Conservation (phyloP, 2,797 vertebrate species). For the Coilia nasus region DNA sequence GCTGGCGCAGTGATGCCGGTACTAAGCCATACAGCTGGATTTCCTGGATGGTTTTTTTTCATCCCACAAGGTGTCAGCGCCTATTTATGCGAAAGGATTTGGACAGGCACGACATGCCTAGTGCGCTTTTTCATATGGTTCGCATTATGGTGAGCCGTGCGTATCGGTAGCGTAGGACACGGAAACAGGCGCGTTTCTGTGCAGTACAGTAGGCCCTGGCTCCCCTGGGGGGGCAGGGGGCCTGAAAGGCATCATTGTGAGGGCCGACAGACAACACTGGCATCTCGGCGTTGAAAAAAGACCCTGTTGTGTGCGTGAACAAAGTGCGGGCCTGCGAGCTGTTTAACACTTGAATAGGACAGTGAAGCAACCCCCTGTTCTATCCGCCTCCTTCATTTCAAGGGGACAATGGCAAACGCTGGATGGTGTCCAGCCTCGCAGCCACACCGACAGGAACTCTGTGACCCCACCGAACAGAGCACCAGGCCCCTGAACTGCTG, state of each 20-base stretch:
- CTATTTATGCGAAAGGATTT: not conserved
- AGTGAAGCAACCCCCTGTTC: slow-evolving; percentile 41
- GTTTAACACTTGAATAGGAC: slow-evolving; percentile 58
- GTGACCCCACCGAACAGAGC: not conserved
- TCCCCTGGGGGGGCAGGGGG: slow-evolving; percentile 24
- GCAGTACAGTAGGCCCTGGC: slow-evolving; percentile 5
- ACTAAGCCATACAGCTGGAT: not conserved
- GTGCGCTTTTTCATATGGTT: not conserved
- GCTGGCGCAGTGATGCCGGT: not conserved
- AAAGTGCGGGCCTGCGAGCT: slow-evolving; percentile 58
- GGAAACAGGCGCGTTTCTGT: not conserved
- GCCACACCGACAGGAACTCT: not conserved
- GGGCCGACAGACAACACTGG: slow-evolving; percentile 32
- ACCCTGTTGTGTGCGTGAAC: slow-evolving; percentile 53
- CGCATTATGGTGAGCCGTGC: not conserved
- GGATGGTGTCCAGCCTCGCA: not conserved
- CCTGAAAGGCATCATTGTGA: slow-evolving; percentile 46
- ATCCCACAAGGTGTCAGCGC: not conserved
- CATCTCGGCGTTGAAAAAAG: slow-evolving; percentile 26
- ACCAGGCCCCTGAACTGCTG: not conserved
- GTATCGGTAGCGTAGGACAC: not conserved
- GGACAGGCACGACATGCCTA: not conserved
- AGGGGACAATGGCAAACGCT: not conserved
- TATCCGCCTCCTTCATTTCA: slow-evolving; percentile 27
- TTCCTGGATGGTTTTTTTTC: not conserved